phyloP scores from a whole-genome alignment of 1,140 invertebrate genomes.

The Cherax quadricarinatus region DNA sequence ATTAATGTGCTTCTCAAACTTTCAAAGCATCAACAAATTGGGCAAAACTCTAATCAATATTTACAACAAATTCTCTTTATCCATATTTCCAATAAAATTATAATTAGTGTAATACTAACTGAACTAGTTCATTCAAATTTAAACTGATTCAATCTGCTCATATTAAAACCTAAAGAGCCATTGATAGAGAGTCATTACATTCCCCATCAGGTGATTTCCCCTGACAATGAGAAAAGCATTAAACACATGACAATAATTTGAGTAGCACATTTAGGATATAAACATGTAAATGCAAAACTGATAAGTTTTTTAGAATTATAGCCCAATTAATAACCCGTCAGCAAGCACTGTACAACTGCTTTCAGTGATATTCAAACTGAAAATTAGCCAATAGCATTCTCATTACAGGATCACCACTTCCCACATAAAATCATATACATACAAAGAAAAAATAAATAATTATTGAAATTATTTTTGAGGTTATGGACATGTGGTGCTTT shows the following conservation, averaged over 20 bases:
- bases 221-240: too few relatives aligned
- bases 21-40: too few relatives aligned
- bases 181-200: too few relatives aligned
- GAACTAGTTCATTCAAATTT: too few relatives aligned
- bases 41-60: too few relatives aligned
- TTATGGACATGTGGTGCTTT: neutral
- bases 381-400: conserved; percentile 45
- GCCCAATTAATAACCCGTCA: conserved; percentile 43
- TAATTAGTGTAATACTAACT: too few relatives aligned
- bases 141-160: too few relatives aligned
- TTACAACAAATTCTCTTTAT: too few relatives aligned
- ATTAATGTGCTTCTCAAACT: neutral
- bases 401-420: conserved; percentile 8
- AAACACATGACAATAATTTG: neutral
- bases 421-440: conserved; percentile 15
- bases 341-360: conserved; percentile 55
- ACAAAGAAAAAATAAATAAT: conserved; percentile 13
- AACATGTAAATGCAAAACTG: conserved; percentile 36
- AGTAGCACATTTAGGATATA: conserved; percentile 31
- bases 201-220: too few relatives aligned
- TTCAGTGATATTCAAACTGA: conserved; percentile 8
- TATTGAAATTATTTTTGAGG: conserved; percentile 11
- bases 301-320: conserved; percentile 40
- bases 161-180: too few relatives aligned
- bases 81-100: too few relatives aligned